Conservation (phyloP, 2,113 vertebrate genomes). For the Phoenicopterus ruber region DNA sequence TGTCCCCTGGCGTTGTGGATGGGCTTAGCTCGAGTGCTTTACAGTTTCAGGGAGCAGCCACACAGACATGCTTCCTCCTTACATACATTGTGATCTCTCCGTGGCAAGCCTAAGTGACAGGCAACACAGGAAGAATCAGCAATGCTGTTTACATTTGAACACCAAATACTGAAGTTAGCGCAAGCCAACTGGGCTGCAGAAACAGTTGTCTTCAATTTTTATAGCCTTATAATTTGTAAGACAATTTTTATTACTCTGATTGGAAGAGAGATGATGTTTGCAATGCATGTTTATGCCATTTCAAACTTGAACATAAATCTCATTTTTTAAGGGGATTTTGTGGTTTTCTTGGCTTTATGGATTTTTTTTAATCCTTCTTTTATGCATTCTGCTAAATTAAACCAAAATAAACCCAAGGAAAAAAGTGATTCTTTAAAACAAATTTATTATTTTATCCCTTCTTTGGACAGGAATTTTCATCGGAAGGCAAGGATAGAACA, state of each 20-base stretch:
- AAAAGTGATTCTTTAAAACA: slow-evolving; percentile 55
- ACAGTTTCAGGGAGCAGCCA: neutral
- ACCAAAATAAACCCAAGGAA: slow-evolving; percentile 36
- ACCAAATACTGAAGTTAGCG: neutral
- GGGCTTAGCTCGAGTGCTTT: neutral
- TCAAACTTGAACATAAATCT: slow-evolving; percentile 46
- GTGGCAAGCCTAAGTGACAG: neutral
- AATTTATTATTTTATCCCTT: slow-evolving; percentile 52
- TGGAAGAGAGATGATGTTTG: slow-evolving; percentile 2
- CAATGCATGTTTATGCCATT: slow-evolving; percentile 30
- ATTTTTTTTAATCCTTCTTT: slow-evolving; percentile 17
- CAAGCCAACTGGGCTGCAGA: neutral
- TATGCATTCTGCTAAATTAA: slow-evolving; percentile 56
- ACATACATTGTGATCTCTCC: neutral
- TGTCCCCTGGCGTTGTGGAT: neutral
- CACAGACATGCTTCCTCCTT: neutral
- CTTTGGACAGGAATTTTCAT: slow-evolving; percentile 59
- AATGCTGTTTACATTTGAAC: neutral
- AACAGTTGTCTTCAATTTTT: slow-evolving; percentile 13
- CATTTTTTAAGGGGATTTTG: slow-evolving; percentile 54
- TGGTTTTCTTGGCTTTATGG: slow-evolving; percentile 53
- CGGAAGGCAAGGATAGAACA: slow-evolving; percentile 35
- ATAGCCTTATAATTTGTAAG: slow-evolving; percentile 14
- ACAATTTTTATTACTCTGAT: slow-evolving; percentile 15
- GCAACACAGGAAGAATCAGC: neutral